Percentiles rank a stretch among this genome's conserved stretches.
Evolutionary conservation across 2,888 invertebrate species (phyloP).

Genomic region (Ormyrus nitidulus): DNA sequence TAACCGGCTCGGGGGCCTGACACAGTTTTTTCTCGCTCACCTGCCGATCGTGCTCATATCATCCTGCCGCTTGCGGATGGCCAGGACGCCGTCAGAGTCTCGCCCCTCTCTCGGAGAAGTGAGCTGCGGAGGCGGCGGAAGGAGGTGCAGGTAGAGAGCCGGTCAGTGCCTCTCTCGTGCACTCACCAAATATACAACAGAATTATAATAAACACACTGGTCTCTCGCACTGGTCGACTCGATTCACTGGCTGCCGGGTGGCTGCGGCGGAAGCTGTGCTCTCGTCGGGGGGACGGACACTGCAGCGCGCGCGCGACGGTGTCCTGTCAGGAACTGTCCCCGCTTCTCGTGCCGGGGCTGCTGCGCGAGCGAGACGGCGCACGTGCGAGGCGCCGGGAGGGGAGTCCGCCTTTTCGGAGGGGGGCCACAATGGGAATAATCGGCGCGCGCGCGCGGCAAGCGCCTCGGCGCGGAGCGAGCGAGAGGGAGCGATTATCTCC

Average conservation of each 20-base stretch:
- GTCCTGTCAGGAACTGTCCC: constrained; percentile 63
- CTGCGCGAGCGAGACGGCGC: constrained; percentile 48
- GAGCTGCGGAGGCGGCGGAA: not conserved
- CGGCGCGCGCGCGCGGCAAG: constrained; percentile 70
- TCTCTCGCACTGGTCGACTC: too few relatives aligned
- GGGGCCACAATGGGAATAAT: constrained; percentile 72
- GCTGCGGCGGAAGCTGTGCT: not conserved
- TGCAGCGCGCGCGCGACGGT: constrained; percentile 60
- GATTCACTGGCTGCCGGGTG: too few relatives aligned
- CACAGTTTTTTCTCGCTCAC: constrained; percentile 64
- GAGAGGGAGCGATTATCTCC: constrained; percentile 2
- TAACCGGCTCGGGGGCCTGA: constrained; percentile 4
- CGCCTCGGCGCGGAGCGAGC: constrained; percentile 21
- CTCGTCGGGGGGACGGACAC: not conserved
- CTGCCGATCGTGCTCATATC: constrained; percentile 75
- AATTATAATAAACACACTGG: too few relatives aligned
- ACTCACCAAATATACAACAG: not conserved
- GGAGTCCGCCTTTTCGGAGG: constrained; percentile 49
- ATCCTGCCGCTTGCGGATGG: constrained; percentile 65
- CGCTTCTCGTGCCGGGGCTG: constrained; percentile 51
- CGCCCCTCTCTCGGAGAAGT: constrained; percentile 7
- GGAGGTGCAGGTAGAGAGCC: not conserved
- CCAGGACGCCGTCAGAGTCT: constrained; percentile 40
- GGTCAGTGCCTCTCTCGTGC: not conserved
- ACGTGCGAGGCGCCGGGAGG: constrained; percentile 48